These are phyloP conservation scores for Telmatochromis brachygnathus DNA, from an alignment of 2,113 vertebrate species.

Conservation along the genomic window DNA sequence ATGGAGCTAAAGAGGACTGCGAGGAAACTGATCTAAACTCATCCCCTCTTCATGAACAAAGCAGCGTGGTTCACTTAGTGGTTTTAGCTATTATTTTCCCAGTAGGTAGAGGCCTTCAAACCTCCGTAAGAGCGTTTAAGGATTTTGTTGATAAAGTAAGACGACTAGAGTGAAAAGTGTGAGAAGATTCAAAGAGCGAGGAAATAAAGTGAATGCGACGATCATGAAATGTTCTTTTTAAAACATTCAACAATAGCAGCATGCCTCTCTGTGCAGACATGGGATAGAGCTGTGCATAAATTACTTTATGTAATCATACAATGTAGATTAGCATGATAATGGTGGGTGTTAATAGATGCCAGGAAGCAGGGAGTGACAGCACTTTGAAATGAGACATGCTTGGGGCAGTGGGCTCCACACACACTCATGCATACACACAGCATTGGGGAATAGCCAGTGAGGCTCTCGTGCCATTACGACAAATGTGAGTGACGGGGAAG, in stretches of 20 bases:
- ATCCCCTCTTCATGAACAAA: slow-evolving; percentile 45
- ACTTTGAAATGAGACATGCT: slow-evolving; percentile 98
- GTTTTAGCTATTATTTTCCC: slow-evolving; percentile 54
- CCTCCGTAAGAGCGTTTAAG: neutral
- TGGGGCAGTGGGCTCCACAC: slow-evolving; percentile 80
- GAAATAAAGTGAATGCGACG: neutral
- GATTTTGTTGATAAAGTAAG: slow-evolving; percentile 28
- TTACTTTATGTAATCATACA: slow-evolving; percentile 99
- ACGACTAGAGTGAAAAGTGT: slow-evolving; percentile 18
- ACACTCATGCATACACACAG: slow-evolving; percentile 69
- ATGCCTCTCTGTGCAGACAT: slow-evolving; percentile 77
- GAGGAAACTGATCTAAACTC: slow-evolving; percentile 49
- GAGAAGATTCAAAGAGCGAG: neutral
- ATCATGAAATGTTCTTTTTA: slow-evolving; percentile 41
- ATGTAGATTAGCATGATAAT: slow-evolving; percentile 99
- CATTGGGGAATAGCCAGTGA: slow-evolving; percentile 76
- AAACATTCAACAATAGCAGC: slow-evolving; percentile 81
- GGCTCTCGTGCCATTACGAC: slow-evolving; percentile 67
- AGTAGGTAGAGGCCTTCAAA: slow-evolving; percentile 41
- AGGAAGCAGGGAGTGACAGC: slow-evolving; percentile 95
- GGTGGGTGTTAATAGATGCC: slow-evolving; percentile 99
- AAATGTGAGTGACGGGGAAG: slow-evolving; percentile 75
- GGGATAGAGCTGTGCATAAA: slow-evolving; percentile 96
- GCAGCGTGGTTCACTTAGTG: slow-evolving; percentile 35
- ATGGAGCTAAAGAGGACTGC: slow-evolving; percentile 43